Evolutionary conservation across 2,888 invertebrate genomes (phyloP).

Genomic region (Andrena hattorfiana): DNA sequence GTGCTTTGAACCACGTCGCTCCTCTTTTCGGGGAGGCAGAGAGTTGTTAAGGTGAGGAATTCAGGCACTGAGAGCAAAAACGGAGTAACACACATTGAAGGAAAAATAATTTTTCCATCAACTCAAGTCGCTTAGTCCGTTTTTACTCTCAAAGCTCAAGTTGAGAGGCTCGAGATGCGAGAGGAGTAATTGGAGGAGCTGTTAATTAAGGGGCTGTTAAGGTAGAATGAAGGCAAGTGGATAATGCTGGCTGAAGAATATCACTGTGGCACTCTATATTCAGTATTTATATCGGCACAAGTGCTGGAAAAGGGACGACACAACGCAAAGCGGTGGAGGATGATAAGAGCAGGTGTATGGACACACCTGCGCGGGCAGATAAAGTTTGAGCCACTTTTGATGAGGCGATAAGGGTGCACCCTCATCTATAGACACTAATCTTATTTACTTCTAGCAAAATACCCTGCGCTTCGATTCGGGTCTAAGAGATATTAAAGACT

Average conservation of each 20-base stretch:
- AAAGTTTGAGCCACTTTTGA: conserved; percentile 40
- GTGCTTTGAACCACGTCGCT: not conserved
- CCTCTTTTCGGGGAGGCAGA: not conserved
- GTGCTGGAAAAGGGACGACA: conserved; percentile 9
- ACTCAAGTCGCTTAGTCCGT: no score
- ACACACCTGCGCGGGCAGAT: conserved; percentile 73
- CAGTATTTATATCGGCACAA: not conserved
- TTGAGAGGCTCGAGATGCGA: no score
- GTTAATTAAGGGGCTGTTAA: not conserved
- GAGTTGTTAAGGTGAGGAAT: no score
- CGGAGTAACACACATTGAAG: no score
- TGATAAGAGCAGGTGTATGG: conserved; percentile 72
- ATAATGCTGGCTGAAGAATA: not conserved
- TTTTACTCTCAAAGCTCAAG: no score
- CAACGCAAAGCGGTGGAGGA: not conserved
- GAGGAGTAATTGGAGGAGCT: not conserved
- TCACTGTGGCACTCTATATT: conserved; percentile 7
- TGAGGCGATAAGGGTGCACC: not conserved
- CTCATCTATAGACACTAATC: conserved; percentile 11
- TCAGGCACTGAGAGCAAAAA: no score
- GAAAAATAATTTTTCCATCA: no score
- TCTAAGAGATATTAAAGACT: no score
- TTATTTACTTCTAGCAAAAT: conserved; percentile 7
- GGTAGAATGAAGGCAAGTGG: not conserved
- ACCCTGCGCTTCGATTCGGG: no score